phyloP scores from a whole-genome alignment of 2,113 vertebrate genomes.

The Tringa solitaria region DNA sequence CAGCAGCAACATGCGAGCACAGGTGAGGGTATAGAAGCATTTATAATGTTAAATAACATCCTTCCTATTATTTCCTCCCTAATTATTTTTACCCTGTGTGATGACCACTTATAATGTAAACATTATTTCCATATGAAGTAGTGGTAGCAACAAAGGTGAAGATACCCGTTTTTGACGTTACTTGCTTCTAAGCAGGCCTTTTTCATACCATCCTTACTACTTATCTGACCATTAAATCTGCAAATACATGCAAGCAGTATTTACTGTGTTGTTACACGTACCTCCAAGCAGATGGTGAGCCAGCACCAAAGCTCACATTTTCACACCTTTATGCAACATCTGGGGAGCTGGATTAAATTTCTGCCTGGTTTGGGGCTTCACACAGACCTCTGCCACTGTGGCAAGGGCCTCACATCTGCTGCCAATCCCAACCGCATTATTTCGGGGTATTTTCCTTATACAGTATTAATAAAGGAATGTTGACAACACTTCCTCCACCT shows the following conservation, averaged over 20 bases:
- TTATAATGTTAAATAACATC: neutral
- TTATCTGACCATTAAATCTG: conserved; percentile 49
- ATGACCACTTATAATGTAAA: neutral
- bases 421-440: neutral
- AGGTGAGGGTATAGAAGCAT: neutral
- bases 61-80: neutral
- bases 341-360: conserved; percentile 3
- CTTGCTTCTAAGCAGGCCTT: neutral
- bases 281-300: conserved; percentile 6
- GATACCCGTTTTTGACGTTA: neutral
- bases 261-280: conserved; percentile 31
- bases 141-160: neutral
- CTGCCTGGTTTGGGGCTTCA: neutral
- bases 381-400: neutral
- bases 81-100: neutral
- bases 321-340: conserved; percentile 1
- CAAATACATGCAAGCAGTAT: neutral
- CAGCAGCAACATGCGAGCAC: neutral
- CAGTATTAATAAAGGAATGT: neutral
- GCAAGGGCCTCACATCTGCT: neutral
- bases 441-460: conserved; percentile 10
- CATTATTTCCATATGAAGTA: neutral
- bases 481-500: neutral
- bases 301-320: neutral
- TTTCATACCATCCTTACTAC: conserved; percentile 6